These are phyloP conservation scores for Caenorhabditis inopinata DNA, from an alignment of 1,140 invertebrate genomes.

Conservation along the genomic window DNA sequence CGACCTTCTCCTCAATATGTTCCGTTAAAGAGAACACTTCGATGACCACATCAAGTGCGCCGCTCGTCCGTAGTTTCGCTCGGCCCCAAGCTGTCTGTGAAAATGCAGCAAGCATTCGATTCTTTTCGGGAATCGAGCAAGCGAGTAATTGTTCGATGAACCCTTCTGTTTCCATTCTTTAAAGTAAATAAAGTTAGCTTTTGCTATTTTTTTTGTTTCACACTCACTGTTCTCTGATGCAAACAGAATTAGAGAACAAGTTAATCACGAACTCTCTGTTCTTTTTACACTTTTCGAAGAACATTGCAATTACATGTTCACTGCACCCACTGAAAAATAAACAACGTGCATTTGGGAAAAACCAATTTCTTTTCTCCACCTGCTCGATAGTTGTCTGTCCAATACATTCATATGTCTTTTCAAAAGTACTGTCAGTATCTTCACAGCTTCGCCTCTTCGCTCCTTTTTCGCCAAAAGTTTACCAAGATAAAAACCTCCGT, in stretches of 20 bases:
- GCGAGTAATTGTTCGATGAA: constrained; percentile 12
- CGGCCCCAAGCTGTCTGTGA: constrained; percentile 44
- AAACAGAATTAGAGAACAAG: constrained; percentile 12
- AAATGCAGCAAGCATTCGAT: not conserved
- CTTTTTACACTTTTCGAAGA: not conserved
- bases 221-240: constrained; percentile 19
- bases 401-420: constrained; percentile 3
- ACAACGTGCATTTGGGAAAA: not conserved
- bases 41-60: constrained; percentile 38
- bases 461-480: constrained; percentile 6
- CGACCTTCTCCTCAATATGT: not conserved
- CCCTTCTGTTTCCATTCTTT: not conserved
- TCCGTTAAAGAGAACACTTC: not conserved
- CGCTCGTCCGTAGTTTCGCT: constrained; percentile 7
- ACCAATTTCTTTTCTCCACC: not conserved
- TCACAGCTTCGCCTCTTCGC: constrained; percentile 10
- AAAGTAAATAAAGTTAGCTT: not conserved
- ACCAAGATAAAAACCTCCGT: constrained; percentile 40
- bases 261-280: constrained; percentile 6
- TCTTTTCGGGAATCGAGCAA: not conserved
- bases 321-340: not conserved
- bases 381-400: constrained; percentile 41
- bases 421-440: not conserved
- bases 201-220: not conserved
- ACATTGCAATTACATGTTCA: constrained; percentile 9